Base-by-base conservation (phyloP, 2,888 invertebrate genomes). In the Cremastinae sp. region DNA sequence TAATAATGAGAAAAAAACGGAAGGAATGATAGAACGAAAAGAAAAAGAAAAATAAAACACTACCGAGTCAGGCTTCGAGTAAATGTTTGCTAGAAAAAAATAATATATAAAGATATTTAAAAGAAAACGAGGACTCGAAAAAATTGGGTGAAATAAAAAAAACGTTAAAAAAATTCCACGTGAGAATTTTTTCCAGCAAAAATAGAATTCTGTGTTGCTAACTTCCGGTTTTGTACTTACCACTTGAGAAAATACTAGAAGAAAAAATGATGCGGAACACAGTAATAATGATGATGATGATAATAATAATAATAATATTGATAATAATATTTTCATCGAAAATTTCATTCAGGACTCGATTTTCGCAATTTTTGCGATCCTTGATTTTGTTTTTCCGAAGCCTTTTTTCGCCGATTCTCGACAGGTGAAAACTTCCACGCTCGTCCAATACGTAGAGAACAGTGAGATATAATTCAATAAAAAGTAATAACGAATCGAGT, bases 41-140 rank as follows among this genome's bases (percentile, higher is more conserved):
- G 45, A 53, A 39, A 64, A 28, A 14, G 28, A 66, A 41, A 16
- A 35, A 59, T 10, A 65, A 5, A 5, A 28, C 2, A 28, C 84
- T 84, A 85, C 84, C 84, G 84, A 89, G 88, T 87, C 87, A 86
- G 86, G 86, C 83, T 83, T 82, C 81, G 82, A 80, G 66, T 75
- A 58, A 69, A 65, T 51, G 49, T 66, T 55, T 56, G 56, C 56
- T 35, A 43, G 51, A 56, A 16, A n/a, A 16, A 20, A 0, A 49
- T 7, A 9, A 35, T 41, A 14, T 35, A 28, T 9, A 51, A 8
- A 43, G 22, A 62, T 1, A 37, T 12, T 14, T 12, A 28, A 56
- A 72, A 37, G 49, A 28, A 49, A 45, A 55, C 1, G n/a, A 18
- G 8, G 18, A 47, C n/a, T 56, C 66, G 56, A 55, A 55, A n/a